Percentiles rank a stretch among this genome's conserved stretches.
Conservation (phyloP, 1,140 invertebrate species). For the Andricus grossulariae region DNA sequence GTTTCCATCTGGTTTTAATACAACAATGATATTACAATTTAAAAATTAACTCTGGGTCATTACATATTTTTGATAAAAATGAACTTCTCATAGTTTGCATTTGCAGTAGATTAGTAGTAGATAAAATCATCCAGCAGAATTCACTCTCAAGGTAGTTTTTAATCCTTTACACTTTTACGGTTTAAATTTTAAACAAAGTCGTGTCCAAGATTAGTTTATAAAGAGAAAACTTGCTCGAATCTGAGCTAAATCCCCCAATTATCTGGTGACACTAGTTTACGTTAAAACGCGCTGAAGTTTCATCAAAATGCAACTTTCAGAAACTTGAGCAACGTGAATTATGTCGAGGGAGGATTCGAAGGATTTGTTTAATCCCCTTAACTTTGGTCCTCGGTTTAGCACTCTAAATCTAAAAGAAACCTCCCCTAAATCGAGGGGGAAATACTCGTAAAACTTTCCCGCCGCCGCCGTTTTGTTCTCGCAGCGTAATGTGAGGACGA, state of each 20-base stretch:
- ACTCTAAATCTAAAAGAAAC: conserved; percentile 30
- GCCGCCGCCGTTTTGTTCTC: conserved; percentile 14
- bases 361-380: conserved; percentile 29
- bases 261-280: conserved; percentile 30
- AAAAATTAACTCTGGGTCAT: neutral
- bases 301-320: conserved; percentile 31
- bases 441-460: conserved; percentile 29
- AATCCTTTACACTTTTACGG: neutral
- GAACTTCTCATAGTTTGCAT: neutral
- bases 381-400: conserved; percentile 22
- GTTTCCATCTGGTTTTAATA: neutral
- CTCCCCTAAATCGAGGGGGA: conserved; percentile 28
- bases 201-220: conserved; percentile 19
- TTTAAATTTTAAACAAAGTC: conserved; percentile 14
- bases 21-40: neutral
- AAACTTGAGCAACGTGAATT: conserved; percentile 26
- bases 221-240: conserved; percentile 12
- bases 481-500: conserved; percentile 11
- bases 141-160: conserved; percentile 2
- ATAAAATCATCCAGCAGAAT: conserved; percentile 15
- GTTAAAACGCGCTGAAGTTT: conserved; percentile 23
- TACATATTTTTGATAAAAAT: neutral
- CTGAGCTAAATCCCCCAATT: neutral
- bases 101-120: neutral
- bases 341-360: conserved; percentile 17